phyloP scores from a whole-genome alignment of 2,888 invertebrate genomes.

The Callinectes sapidus region DNA sequence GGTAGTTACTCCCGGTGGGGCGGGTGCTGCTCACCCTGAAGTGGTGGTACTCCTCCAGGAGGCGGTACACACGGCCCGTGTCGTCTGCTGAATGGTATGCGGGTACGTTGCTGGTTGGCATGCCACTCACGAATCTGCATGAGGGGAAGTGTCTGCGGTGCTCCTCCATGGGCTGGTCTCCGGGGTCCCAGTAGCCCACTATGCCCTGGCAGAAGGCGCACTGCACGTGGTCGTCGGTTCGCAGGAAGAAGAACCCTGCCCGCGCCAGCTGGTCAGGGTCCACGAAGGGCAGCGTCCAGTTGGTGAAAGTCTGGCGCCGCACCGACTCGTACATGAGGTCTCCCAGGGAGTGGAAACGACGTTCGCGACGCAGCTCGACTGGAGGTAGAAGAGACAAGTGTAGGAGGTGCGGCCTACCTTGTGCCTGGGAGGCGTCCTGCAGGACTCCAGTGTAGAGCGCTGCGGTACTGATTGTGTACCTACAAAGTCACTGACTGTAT shows the following conservation, averaged over 20 bases:
- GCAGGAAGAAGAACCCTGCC: slow-evolving; percentile 89
- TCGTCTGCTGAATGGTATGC: slow-evolving; percentile 74
- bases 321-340: slow-evolving; percentile 50
- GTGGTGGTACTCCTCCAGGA: slow-evolving; percentile 55
- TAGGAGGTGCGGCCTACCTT: background rate
- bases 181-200: slow-evolving; percentile 87
- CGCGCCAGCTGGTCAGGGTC: slow-evolving; percentile 78
- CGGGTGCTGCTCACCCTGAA: slow-evolving; percentile 52
- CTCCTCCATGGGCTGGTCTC: slow-evolving; percentile 87
- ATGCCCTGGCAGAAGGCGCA: slow-evolving; percentile 89
- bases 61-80: slow-evolving; percentile 39
- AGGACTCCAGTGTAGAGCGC: background rate
- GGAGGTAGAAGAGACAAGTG: background rate
- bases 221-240: slow-evolving; percentile 84
- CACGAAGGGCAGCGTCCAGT: slow-evolving; percentile 78
- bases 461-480: background rate
- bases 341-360: slow-evolving; percentile 50
- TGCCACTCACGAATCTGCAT: slow-evolving; percentile 84
- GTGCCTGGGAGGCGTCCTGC: background rate
- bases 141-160: slow-evolving; percentile 88
- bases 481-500: background rate
- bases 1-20: slow-evolving; percentile 39
- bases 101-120: slow-evolving; percentile 82
- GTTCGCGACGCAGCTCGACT: slow-evolving; percentile 57
- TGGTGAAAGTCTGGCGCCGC: slow-evolving; percentile 60